Base-by-base conservation (phyloP, 2,113 vertebrate species). In the Leucoraja erinaceus region DNA sequence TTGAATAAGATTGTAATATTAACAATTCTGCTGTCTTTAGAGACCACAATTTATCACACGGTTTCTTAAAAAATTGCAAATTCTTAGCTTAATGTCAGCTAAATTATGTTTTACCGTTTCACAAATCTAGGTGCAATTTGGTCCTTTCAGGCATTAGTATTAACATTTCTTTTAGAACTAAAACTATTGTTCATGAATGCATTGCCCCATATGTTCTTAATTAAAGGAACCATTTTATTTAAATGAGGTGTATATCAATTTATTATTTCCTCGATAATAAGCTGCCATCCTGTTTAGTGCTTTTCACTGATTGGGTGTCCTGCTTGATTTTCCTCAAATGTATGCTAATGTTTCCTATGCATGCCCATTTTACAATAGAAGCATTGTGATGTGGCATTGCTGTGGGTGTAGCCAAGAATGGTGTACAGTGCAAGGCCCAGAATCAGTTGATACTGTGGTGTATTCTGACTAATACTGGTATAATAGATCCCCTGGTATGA, bases 191-290 rank as follows among this genome's bases (percentile, higher is more conserved):
- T 47, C 38, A 47, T 10, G 63, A 66, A 66, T 66, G 7, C 63
- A 66, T 66, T 14, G 12, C 22, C 11, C 4, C 47, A 10, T 54
- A 18, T 0, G 47, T 54, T 84, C 54, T 59, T 59, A n/a, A 10
- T 84, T 84, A 61, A 83, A 83, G 25, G 20, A 56, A 81, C 22
- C 79, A 83, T 54, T 83, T 79, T 83, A 22, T 16, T 83, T 83
- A 25, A 8, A 25, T 56, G 20, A 54, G 12, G 54, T 25, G 8
- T 56, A 25, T 56, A 20, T 56, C 47, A 56, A 20, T 83, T 59
- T 25, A 28, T 28, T 84, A 61, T 59, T 59, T 59, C 22, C 20
- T 59, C 28, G 25, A 59, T 28, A 25, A 25, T 59, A 4, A 28
- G 81, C 54, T 83, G 47, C 47, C 10, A 5, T 47, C 47, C 18